phyloP scores from a whole-genome alignment of 2,113 vertebrate genomes.

The Muntiacus reevesi region DNA sequence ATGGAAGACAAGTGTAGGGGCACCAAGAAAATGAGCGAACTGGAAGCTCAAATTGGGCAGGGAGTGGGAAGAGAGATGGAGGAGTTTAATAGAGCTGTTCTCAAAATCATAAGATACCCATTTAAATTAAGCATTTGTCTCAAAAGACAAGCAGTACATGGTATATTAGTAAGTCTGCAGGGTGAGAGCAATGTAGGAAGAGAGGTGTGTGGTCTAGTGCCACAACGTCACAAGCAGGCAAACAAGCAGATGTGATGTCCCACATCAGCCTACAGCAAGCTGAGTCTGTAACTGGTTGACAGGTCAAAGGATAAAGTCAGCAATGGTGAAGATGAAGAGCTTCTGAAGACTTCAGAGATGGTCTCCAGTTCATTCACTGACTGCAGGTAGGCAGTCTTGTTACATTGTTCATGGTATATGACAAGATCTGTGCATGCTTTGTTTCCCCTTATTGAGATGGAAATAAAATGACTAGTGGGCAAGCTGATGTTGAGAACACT shows the following conservation, averaged over 20 bases:
- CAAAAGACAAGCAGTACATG: background rate
- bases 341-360: background rate
- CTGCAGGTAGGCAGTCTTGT: background rate
- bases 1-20: background rate
- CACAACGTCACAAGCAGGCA: rapidly evolving
- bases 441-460: background rate
- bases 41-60: background rate
- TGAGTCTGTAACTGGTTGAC: background rate
- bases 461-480: background rate
- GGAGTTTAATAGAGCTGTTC: background rate
- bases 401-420: background rate
- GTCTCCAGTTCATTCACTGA: background rate
- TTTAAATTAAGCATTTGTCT: background rate
- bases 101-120: background rate
- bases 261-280: no score
- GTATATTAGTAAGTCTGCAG: background rate
- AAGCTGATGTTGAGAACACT: background rate
- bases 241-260: background rate
- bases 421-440: background rate
- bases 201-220: background rate
- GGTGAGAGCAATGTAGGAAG: background rate
- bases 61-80: background rate
- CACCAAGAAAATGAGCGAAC: background rate
- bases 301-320: background rate
- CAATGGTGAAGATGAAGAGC: background rate